A percentile compares a stretch with the other conserved stretches of the same genome.
These are phyloP conservation scores for Poliocrania exsul DNA, from an alignment of 2,797 vertebrate species.

Conservation along the genomic window DNA sequence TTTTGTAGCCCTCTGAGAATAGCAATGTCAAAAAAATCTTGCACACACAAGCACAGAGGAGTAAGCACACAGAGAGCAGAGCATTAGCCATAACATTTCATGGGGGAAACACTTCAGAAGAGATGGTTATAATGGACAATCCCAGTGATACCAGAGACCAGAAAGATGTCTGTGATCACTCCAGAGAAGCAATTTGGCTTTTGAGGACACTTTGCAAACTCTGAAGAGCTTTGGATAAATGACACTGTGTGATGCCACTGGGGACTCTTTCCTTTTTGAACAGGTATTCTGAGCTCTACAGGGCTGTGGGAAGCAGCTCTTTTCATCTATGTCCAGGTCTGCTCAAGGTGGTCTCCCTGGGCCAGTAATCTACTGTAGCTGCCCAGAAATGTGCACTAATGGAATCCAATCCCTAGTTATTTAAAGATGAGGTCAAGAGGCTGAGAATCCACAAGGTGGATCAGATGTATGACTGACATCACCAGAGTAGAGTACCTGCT, in stretches of 20 bases:
- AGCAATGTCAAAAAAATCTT: background rate
- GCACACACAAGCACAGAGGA: background rate
- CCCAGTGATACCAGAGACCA: background rate
- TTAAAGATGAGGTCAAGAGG: background rate
- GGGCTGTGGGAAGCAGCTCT: background rate
- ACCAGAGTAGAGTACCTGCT: conserved; percentile 84
- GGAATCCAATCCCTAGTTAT: background rate
- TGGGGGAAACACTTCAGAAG: background rate
- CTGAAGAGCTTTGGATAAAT: background rate
- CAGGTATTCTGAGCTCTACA: background rate
- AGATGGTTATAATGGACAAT: background rate
- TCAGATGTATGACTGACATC: background rate
- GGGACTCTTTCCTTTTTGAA: background rate
- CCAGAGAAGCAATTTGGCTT: background rate
- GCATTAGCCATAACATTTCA: background rate
- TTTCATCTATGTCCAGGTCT: background rate
- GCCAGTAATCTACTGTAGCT: background rate
- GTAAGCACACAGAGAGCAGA: background rate
- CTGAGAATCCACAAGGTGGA: background rate
- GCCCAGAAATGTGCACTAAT: background rate
- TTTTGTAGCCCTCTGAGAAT: background rate
- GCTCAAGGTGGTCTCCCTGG: background rate
- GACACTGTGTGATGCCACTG: background rate
- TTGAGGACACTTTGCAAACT: background rate
- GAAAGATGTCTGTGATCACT: background rate